Percentiles rank a stretch among this genome's conserved stretches.
phyloP scores from a whole-genome alignment of 2,113 vertebrate genomes.

The Pollimyrus isidori region DNA sequence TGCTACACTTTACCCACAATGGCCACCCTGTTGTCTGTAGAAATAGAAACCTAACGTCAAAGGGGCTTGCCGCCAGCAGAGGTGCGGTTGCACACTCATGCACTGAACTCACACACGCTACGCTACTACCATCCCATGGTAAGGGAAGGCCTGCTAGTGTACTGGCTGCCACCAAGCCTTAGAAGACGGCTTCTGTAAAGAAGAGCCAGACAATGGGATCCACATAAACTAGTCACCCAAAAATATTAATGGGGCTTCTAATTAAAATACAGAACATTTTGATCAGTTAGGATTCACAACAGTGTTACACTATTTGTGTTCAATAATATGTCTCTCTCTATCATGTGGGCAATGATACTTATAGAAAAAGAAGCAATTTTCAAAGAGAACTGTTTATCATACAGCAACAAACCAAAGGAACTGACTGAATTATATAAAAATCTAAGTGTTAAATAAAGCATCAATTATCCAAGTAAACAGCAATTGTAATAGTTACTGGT shows the following conservation, averaged over 20 bases:
- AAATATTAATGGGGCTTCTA: neutral
- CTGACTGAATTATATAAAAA: neutral
- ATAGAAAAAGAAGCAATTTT: neutral
- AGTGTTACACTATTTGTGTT: neutral
- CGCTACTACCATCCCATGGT: neutral
- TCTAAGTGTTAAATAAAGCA: neutral
- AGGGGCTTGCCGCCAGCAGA: neutral
- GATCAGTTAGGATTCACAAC: neutral
- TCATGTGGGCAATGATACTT: neutral
- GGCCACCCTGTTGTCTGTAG: neutral
- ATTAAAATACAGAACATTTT: neutral
- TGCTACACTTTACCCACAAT: neutral
- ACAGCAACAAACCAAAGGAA: neutral
- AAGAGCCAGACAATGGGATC: neutral
- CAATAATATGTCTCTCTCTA: neutral
- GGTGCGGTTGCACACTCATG: neutral
- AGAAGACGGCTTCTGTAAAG: neutral
- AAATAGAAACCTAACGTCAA: neutral
- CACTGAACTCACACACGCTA: neutral
- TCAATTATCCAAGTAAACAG: neutral
- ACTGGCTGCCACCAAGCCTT: neutral
- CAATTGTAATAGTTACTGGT: neutral
- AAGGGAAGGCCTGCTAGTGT: neutral
- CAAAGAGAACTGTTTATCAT: neutral
- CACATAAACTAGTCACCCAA: neutral